phyloP scores from a whole-genome alignment of 2,888 invertebrate species.

The Hetaerina titia region DNA sequence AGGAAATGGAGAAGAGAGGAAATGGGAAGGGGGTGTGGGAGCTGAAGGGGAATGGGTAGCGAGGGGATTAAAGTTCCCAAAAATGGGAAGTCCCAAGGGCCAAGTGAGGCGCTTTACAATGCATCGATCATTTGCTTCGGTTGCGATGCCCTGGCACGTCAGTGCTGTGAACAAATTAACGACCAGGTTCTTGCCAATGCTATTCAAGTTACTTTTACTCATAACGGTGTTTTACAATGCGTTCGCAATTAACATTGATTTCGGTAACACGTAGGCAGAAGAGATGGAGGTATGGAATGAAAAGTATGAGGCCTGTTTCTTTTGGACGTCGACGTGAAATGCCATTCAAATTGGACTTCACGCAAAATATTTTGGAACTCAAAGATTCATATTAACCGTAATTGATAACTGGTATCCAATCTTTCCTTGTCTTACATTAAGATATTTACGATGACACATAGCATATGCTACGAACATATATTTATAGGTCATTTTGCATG shows the following conservation, averaged over 20 bases:
- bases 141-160: background rate
- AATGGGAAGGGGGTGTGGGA: background rate
- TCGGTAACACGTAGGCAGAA: background rate
- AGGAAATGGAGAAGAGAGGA: background rate
- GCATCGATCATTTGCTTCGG: background rate
- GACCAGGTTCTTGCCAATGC: background rate
- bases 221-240: background rate
- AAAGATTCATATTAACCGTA: too few relatives aligned
- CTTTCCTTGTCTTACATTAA: too few relatives aligned
- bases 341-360: background rate
- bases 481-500: too few relatives aligned
- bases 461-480: too few relatives aligned
- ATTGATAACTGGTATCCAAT: too few relatives aligned
- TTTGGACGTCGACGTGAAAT: background rate
- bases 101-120: background rate
- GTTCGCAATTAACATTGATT: background rate
- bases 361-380: background rate
- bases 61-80: conserved; percentile 7
- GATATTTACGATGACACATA: too few relatives aligned
- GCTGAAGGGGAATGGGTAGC: background rate
- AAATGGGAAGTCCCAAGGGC: background rate
- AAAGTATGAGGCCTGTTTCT: background rate
- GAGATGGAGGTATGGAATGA: background rate
- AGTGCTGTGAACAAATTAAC: background rate
- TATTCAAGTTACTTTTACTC: background rate